Base-by-base conservation (phyloP, 2,888 invertebrate species). In the Ramazzottius varieornatus region DNA sequence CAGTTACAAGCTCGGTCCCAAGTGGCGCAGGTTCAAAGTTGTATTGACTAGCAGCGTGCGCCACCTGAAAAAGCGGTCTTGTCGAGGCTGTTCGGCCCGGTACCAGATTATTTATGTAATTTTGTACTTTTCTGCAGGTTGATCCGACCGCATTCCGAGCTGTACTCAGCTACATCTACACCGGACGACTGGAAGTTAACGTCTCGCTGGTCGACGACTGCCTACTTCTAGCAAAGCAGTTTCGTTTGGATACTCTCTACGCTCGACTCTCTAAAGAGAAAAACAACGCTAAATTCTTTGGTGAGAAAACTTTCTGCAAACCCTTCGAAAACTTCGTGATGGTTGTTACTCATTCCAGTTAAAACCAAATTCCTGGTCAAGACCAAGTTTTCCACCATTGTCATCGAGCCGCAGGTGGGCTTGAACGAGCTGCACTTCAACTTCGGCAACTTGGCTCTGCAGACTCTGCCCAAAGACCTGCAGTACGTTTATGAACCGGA, bases 171-270 rank as follows among this genome's bases (percentile, higher is more conserved):
- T 68, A 1, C 54, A 54, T 54, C 54, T 54, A 54, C 54, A 29
- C 67, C 75, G 75, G 73, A 46, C 72, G 74, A 32, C 69, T 77
- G 65, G 76, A 78, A 68, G 72, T 73, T 8, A 72, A 72, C 24
- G 67, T 75, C 16, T 75, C 76, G 46, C 68, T 72, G 32, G 70
- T 75, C 1, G 74, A 76, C n/a, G 73, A 75, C 64, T 73, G 75
- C 64, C 69, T 74, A 1, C 69, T 71, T 1, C 70, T 79, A 13
- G 77, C 78, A 32, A 73, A 73, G 46, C 75, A 78, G 68, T 79
- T 78, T 69, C 70, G 73, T 65, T 71, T 79, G 29, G 66, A 70
- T 1, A 68, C 69, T 2, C 70, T 79, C 32, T 70, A 72, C n/a
- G 66, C 70, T 1, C 69, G 73, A 33, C 70, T 79, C 32, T 72